Percentiles rank a stretch among this genome's conserved stretches.
phyloP scores from a whole-genome alignment of 2,888 invertebrate genomes.

The Elegia similella region DNA sequence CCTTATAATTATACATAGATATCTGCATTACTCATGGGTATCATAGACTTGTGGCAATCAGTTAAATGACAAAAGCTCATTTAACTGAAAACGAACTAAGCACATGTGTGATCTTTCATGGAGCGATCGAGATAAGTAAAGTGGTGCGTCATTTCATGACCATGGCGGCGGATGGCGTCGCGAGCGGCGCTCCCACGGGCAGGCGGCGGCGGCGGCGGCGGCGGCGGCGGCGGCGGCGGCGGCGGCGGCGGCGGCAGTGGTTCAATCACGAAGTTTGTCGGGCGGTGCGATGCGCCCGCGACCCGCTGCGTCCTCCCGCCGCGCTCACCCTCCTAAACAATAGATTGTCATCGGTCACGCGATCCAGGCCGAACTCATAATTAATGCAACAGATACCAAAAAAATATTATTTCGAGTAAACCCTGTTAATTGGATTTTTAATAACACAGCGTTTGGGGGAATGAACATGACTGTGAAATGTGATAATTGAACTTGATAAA shows the following conservation, averaged over 20 bases:
- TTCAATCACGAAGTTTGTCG: too few species aligned
- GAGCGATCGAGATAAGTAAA: not conserved
- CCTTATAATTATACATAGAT: too few species aligned
- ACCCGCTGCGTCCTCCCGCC: not conserved
- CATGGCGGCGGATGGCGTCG: not conserved
- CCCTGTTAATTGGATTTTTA: conserved; percentile 10
- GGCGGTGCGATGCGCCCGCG: too few species aligned
- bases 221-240: too few species aligned
- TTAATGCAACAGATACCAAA: conserved; percentile 4
- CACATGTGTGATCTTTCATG: not conserved
- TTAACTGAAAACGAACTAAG: not conserved
- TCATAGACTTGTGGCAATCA: conserved; percentile 5
- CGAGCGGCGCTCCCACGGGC: not conserved
- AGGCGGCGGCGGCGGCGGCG: not conserved
- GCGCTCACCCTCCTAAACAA: not conserved
- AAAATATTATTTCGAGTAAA: not conserved
- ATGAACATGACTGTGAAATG: not conserved
- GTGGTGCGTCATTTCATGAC: not conserved
- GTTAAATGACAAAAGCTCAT: too few species aligned
- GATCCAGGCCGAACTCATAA: not conserved
- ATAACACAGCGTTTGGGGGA: not conserved
- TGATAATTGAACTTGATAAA: conserved; percentile 1
- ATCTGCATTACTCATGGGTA: too few species aligned
- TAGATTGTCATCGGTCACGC: conserved; percentile 10
- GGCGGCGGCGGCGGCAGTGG: too few species aligned